Base-by-base conservation (phyloP, 2,797 vertebrate species). In the Lagocephalus sceleratus region DNA sequence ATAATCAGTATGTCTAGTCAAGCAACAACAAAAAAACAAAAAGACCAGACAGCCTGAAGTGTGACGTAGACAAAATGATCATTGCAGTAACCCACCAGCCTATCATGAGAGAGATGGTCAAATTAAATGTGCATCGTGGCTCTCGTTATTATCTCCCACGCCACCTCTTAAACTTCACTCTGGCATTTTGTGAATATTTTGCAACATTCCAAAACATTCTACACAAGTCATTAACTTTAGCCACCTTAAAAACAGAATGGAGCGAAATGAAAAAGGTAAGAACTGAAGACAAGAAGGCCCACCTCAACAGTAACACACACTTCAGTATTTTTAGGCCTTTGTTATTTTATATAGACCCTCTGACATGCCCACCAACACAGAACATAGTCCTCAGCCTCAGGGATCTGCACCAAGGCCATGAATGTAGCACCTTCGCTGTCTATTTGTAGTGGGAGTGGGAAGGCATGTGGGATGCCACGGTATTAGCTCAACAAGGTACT, bases 391-490 rank as follows among this genome's bases (percentile, higher is more conserved):
- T 83, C 81, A 84, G 82, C 83, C 82, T 84, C 68, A 26, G 82
- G 83, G 83, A 87, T 82, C 71, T 77, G 72, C 74, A 80, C 82
- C 57, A 47, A 78, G 70, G 75, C 85, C 82, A 79, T 6, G 84
- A 90, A 90, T 90, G 85, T 89, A 86, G 79, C 89, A 89, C 84
- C 63, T 88, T 82, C 73, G 53, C 81, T 79, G 82, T 86, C 83
- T 89, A 86, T 90, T 89, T 90, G 88, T 87, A 86, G 87, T 87
- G 86, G 83, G 80, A 82, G 88, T 89, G 87, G 88, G 87, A 90
- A 87, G 87, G 83, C 73, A 84, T 87, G 87, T 88, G 84, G 85
- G 87, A 84, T 76, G 78, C 82, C 80, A 81, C 74, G 68, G 75
- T 59, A 61, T 75, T 79, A 47, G 57, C 80, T 81, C 66, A 60